phyloP scores from a whole-genome alignment of 1,140 invertebrate species.

The Caenorhabditis remanei region DNA sequence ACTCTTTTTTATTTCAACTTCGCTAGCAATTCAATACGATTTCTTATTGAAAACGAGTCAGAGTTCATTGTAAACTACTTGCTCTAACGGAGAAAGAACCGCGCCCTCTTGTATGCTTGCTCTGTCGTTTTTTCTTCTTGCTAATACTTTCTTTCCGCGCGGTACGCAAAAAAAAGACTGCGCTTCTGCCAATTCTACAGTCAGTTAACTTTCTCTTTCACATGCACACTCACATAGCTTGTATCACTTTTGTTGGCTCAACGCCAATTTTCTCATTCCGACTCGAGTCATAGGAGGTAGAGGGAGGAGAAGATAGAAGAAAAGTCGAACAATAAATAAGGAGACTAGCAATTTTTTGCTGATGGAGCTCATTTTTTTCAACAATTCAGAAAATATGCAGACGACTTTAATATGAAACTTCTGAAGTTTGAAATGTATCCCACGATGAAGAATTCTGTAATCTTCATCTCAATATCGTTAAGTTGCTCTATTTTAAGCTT shows the following conservation, averaged over 20 bases:
- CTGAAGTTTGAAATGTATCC: too few species aligned
- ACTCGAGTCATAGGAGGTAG: not conserved
- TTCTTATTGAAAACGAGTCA: constrained; percentile 31
- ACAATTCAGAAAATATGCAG: too few species aligned
- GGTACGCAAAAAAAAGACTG: constrained; percentile 10
- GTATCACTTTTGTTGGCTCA: constrained; percentile 48
- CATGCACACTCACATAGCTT: constrained; percentile 31
- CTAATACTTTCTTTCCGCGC: constrained; percentile 22
- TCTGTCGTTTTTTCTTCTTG: constrained; percentile 14
- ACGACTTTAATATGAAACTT: too few species aligned
- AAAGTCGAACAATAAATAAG: constrained; percentile 51
- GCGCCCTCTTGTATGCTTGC: constrained; percentile 34
- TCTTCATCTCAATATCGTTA: too few species aligned
- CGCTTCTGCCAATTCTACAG: constrained; percentile 15
- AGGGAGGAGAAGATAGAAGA: constrained; percentile 10
- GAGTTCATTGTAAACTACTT: constrained; percentile 40
- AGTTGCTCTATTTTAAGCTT: too few species aligned
- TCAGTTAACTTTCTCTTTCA: constrained; percentile 26
- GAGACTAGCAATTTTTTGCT: constrained; percentile 9
- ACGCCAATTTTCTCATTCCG: not conserved
- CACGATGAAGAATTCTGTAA: too few species aligned
- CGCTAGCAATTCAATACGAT: constrained; percentile 18
- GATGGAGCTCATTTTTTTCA: not conserved
- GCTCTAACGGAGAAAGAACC: not conserved
- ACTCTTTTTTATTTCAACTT: not conserved